phyloP scores from a whole-genome alignment of 1,140 invertebrate genomes.

The Caerostris darwini region DNA sequence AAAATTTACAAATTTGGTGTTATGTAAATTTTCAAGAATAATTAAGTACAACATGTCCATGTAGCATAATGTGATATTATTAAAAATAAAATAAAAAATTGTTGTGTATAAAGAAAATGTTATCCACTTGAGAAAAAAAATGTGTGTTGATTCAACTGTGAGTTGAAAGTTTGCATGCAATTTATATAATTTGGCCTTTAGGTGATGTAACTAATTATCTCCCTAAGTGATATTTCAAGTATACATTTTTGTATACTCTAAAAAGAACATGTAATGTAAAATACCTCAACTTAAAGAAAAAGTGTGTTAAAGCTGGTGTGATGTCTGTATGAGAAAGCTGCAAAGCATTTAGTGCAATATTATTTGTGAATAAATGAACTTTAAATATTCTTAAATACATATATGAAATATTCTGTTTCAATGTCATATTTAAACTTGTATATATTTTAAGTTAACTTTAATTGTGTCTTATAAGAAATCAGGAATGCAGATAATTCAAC shows the following conservation, averaged over 20 bases:
- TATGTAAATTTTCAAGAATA: too few relatives aligned
- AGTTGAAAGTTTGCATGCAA: background rate
- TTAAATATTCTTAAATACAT: slow-evolving; percentile 6
- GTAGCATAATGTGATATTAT: too few relatives aligned
- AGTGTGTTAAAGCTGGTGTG: slow-evolving; percentile 42
- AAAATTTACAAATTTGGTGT: too few relatives aligned
- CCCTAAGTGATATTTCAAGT: slow-evolving; percentile 19
- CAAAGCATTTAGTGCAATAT: slow-evolving; percentile 75
- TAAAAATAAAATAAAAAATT: too few relatives aligned
- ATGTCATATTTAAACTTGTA: slow-evolving; percentile 45
- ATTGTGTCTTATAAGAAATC: slow-evolving; percentile 14
- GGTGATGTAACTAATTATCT: background rate
- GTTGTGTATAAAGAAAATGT: too few relatives aligned
- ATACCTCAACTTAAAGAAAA: slow-evolving; percentile 35
- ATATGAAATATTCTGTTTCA: background rate
- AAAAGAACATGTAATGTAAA: slow-evolving; percentile 16
- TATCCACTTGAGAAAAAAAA: too few relatives aligned
- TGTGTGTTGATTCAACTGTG: too few relatives aligned
- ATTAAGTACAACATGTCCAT: too few relatives aligned
- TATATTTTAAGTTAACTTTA: slow-evolving; percentile 30
- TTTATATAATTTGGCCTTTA: slow-evolving; percentile 23
- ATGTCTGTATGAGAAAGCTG: slow-evolving; percentile 51
- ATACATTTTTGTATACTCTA: slow-evolving; percentile 40
- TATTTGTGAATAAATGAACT: slow-evolving; percentile 48
- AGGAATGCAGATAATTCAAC: background rate